A percentile compares a stretch with the other conserved stretches of the same genome.
phyloP scores from a whole-genome alignment of 2,888 invertebrate species.

The Drosophila nigritarsus region DNA sequence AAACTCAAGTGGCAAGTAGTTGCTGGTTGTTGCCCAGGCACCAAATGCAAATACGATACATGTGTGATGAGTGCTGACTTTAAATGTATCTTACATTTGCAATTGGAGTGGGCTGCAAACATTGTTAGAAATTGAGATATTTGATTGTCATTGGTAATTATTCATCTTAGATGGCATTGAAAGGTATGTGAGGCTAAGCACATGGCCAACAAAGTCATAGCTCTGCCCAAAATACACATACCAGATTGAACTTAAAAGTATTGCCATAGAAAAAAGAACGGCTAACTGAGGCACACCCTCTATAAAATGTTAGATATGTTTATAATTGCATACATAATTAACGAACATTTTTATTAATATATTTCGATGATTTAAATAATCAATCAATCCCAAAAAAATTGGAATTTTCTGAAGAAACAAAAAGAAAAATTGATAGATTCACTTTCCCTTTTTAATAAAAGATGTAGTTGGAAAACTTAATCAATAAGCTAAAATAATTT shows the following conservation, averaged over 20 bases:
- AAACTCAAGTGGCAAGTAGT: slow-evolving; percentile 11
- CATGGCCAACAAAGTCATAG: slow-evolving; percentile 6
- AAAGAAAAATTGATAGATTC: not conserved
- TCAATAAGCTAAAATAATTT: not conserved
- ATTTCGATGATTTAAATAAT: not conserved
- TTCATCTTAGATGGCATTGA: slow-evolving; percentile 5
- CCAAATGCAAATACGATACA: slow-evolving; percentile 44
- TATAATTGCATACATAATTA: not conserved
- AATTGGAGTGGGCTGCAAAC: slow-evolving; percentile 1
- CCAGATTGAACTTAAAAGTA: not conserved
- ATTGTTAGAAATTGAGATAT: slow-evolving; percentile 27
- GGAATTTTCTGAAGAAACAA: not conserved
- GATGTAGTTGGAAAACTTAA: not conserved
- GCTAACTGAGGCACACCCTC: not conserved
- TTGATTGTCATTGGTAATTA: slow-evolving; percentile 15
- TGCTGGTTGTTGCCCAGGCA: slow-evolving; percentile 24
- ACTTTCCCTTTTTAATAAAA: not conserved
- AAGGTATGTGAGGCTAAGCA: not conserved
- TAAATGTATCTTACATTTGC: not conserved
- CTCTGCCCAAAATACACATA: slow-evolving; percentile 18
- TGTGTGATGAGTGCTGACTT: not conserved
- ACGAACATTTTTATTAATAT: not conserved
- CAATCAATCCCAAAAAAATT: not conserved
- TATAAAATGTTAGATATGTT: not conserved
- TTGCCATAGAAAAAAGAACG: not conserved